Evolutionary conservation across 1,140 invertebrate genomes (phyloP).

Genomic region (Cephus cinctus): DNA sequence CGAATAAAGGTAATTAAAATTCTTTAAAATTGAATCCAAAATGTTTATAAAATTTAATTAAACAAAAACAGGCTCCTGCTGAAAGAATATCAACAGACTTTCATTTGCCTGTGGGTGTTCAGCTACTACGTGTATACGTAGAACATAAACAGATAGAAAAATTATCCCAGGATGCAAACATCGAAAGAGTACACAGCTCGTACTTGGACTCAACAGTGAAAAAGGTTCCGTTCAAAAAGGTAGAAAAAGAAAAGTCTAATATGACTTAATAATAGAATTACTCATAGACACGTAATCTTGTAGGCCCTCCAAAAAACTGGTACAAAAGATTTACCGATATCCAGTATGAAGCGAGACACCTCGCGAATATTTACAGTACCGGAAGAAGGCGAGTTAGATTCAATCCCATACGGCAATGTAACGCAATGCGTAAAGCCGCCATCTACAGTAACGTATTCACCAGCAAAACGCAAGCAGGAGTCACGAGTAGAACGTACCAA

Average conservation of each 20-base stretch:
- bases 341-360: slow-evolving; percentile 70
- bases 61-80: slow-evolving; percentile 61
- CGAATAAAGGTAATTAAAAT: slow-evolving; percentile 65
- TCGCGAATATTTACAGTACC: slow-evolving; percentile 77
- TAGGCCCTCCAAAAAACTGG: slow-evolving; percentile 30
- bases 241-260: slow-evolving; percentile 13
- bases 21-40: too few species aligned
- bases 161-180: slow-evolving; percentile 39
- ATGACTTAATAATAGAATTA: slow-evolving; percentile 1
- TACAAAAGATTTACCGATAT: slow-evolving; percentile 48
- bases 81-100: slow-evolving; percentile 66
- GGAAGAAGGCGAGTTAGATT: slow-evolving; percentile 64
- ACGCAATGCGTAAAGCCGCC: slow-evolving; percentile 43
- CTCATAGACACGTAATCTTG: slow-evolving; percentile 15
- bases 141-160: slow-evolving; percentile 56
- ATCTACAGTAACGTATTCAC: slow-evolving; percentile 39
- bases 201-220: slow-evolving; percentile 28
- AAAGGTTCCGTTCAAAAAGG: slow-evolving; percentile 35
- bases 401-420: slow-evolving; percentile 29
- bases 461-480: slow-evolving; percentile 38
- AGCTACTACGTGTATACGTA: slow-evolving; percentile 75
- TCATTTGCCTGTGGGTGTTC: slow-evolving; percentile 73
- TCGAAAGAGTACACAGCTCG: slow-evolving; percentile 37
- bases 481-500: slow-evolving; percentile 45
- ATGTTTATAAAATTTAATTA: slow-evolving; percentile 11